A percentile compares a stretch with the other conserved stretches of the same genome.
Evolutionary conservation across 2,888 invertebrate genomes (phyloP).

Genomic region (Thyatira batis): DNA sequence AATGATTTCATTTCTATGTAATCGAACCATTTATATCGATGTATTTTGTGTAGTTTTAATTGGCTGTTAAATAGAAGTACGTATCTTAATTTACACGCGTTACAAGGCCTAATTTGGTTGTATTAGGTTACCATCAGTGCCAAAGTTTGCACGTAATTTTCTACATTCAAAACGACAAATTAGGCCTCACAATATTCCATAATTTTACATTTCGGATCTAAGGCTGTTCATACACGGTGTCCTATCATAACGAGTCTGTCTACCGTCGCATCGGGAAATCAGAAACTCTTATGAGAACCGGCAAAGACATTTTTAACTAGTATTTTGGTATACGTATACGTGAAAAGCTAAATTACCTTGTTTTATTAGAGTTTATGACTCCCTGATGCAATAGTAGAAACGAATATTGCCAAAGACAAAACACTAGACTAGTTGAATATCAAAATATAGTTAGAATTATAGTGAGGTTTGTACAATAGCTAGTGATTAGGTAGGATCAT

Average conservation of each 20-base stretch:
- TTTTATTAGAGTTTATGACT: neutral
- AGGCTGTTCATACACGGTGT: conserved; percentile 15
- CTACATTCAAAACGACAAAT: conserved; percentile 13
- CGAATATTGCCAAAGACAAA: conserved; percentile 62
- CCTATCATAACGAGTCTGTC: conserved; percentile 14
- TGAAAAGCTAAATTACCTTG: neutral
- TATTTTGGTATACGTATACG: neutral
- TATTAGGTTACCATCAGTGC: conserved; percentile 59
- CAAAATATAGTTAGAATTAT: conserved; percentile 40
- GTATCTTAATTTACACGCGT: conserved; percentile 14
- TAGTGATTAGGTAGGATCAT: conserved; percentile 43
- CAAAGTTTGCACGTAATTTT: conserved; percentile 46
- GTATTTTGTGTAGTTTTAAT: conserved; percentile 18
- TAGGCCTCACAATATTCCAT: conserved; percentile 10
- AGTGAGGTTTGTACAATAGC: conserved; percentile 61
- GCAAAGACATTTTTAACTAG: conserved; percentile 13
- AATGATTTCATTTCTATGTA: conserved; percentile 18
- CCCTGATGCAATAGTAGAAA: conserved; percentile 21
- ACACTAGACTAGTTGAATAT: conserved; percentile 40
- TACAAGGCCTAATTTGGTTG: conserved; percentile 45
- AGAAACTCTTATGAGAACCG: neutral
- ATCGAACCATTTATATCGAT: conserved; percentile 13
- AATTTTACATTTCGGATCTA: conserved; percentile 6
- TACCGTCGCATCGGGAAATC: conserved; percentile 13
- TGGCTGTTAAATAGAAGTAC: conserved; percentile 30